Evolutionary conservation across 2,888 invertebrate species (phyloP), one percentile per base, ranked within the genome.

Genomic region (Cerastis rubricosa): DNA sequence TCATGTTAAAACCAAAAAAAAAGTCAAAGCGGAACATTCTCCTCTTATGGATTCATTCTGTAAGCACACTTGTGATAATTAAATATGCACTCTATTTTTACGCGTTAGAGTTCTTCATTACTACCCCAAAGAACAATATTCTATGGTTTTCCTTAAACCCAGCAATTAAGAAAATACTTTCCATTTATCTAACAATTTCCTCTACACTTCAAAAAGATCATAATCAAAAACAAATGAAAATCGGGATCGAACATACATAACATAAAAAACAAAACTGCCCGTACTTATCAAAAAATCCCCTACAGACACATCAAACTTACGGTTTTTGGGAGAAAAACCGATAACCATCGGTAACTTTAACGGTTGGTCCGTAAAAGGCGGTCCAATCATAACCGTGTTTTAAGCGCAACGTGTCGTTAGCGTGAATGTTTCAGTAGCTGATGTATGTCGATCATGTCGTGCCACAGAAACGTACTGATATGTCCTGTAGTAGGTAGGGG

Each of bases 341-440:
- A 40, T 64, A 70, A 54, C 59, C 71, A 45, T 78, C 66, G n/a
- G 65, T 74, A 86, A 73, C 14, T 65, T 78, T 65, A 59, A 82
- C 82, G 43, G 47, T 63, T 29, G 63, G 47, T 40, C 51, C 51
- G 76, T 84, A 88, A 89, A 89, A 89, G 81, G 84, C 76, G 85
- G 81, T 78, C 80, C 91, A 90, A 93, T 93, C 93, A 94, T 94
- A 93, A 92, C 90, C 89, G 89, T 92, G 92, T 90, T 92, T 93
- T 91, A 90, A 87, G 70, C 22, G 35, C 43, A 54, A 78, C 79
- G 85, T 88, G 90, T 89, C 90, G 91, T 93, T 94, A 92, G 83
- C 79, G 85, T 94, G 89, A 94, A 94, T 94, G 88, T 93, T 94
- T 92, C 90, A 93, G 88, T 88, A 59, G 72, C 78, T 88, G 89